Conservation (phyloP, 2,113 vertebrate species). For the Rutilus rutilus region DNA sequence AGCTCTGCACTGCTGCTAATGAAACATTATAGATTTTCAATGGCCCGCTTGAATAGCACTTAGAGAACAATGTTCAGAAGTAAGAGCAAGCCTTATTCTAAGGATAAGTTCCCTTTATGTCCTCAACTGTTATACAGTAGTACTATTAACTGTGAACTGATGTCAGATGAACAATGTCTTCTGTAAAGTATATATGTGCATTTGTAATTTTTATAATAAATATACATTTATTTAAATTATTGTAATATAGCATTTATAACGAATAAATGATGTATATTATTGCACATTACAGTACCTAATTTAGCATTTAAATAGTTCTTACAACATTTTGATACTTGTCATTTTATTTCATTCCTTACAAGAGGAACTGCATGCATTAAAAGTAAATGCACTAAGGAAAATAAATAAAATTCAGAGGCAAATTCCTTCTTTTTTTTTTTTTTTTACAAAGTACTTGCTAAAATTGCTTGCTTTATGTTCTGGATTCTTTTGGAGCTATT, state of each 20-base stretch:
- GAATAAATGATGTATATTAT: not conserved
- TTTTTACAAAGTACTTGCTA: not conserved
- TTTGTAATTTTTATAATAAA: not conserved
- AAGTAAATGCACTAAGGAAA: not conserved
- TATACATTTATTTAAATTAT: not conserved
- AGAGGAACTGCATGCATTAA: not conserved
- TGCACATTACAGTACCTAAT: not conserved
- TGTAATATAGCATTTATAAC: not conserved
- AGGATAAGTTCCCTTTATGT: not conserved
- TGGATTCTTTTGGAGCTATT: not conserved
- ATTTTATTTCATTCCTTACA: not conserved
- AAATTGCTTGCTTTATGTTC: not conserved
- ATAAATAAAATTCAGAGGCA: no score
- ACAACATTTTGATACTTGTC: not conserved
- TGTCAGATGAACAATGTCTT: not conserved
- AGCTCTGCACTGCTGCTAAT: constrained; percentile 37
- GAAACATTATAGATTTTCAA: constrained; percentile 56
- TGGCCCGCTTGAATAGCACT: not conserved
- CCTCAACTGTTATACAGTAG: not conserved
- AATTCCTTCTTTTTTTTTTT: no score
- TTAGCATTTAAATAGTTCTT: not conserved
- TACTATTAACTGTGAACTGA: not conserved
- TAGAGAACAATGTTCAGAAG: constrained; percentile 36
- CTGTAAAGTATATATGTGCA: not conserved
- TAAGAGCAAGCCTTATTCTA: constrained; percentile 18